These are phyloP conservation scores for Nephotettix cincticeps DNA, from an alignment of 1,140 invertebrate genomes.

Conservation along the genomic window DNA sequence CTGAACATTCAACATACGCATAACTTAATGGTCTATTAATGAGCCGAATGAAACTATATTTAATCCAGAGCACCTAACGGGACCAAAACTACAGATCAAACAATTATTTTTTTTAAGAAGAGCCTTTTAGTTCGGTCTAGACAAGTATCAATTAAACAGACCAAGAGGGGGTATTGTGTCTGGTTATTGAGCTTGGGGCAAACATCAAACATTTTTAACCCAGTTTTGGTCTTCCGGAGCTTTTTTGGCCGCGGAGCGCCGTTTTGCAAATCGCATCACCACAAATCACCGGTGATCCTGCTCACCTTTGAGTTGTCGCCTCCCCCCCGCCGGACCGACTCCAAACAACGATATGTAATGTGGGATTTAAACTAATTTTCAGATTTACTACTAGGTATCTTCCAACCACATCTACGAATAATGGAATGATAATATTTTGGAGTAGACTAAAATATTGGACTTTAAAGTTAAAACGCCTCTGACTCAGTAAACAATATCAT, in stretches of 20 bases:
- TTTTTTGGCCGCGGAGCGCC: neutral
- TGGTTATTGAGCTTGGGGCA: slow-evolving; percentile 3
- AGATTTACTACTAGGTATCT: too few relatives aligned
- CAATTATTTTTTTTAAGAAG: neutral
- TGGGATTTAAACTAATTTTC: too few relatives aligned
- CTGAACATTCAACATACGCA: too few relatives aligned
- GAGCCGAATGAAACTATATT: neutral
- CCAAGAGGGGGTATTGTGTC: neutral
- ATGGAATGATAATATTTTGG: too few relatives aligned
- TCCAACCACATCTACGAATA: too few relatives aligned
- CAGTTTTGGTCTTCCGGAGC: neutral
- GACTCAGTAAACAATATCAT: too few relatives aligned
- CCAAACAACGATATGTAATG: too few relatives aligned
- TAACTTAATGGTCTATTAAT: too few relatives aligned
- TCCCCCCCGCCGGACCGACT: neutral
- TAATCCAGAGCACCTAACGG: neutral
- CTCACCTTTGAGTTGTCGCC: slow-evolving; percentile 6
- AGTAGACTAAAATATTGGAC: too few relatives aligned
- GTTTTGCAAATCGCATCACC: slow-evolving; percentile 7
- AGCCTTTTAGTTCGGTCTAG: neutral
- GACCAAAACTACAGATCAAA: neutral
- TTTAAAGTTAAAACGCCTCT: too few relatives aligned
- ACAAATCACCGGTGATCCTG: slow-evolving; percentile 1
- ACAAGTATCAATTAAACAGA: neutral
- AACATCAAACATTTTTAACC: slow-evolving; percentile 6